Conservation (phyloP, 2,888 invertebrate genomes). For the Chaitophorus viminalis region DNA sequence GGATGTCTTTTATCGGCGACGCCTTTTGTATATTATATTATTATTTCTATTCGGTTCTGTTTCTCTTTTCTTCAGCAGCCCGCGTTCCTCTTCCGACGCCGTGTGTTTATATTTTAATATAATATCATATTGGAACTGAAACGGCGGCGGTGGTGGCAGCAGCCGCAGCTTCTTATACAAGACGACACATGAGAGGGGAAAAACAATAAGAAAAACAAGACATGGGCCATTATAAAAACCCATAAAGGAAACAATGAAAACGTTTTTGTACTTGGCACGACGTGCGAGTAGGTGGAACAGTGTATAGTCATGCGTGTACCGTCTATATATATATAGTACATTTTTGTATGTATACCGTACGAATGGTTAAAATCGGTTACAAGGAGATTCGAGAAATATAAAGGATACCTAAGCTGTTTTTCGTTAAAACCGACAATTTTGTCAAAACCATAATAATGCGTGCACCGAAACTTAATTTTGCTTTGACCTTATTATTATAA, state of each 20-base stretch:
- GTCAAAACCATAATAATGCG: no score
- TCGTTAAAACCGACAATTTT: no score
- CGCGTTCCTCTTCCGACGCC: slow-evolving; percentile 21
- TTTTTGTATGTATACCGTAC: no score
- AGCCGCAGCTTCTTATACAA: slow-evolving; percentile 7
- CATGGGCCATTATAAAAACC: slow-evolving; percentile 49
- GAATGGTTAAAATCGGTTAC: no score
- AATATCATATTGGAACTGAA: slow-evolving; percentile 4
- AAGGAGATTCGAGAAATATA: no score
- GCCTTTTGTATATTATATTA: no score
- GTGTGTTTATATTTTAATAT: background rate
- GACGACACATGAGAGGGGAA: background rate
- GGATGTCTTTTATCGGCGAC: slow-evolving; percentile 57
- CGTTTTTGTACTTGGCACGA: slow-evolving; percentile 32
- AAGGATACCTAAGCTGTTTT: no score
- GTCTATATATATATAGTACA: no score
- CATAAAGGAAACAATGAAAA: slow-evolving; percentile 54
- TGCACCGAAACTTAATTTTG: no score
- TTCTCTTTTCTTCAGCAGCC: background rate
- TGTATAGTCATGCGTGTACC: background rate
- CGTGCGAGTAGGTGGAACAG: background rate
- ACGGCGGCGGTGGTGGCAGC: background rate
- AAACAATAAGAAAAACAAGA: slow-evolving; percentile 54
- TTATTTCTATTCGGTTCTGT: background rate
- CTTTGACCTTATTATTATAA: no score